Evolutionary conservation across 2,888 invertebrate genomes (phyloP).

Genomic region (Drosophila lacicola): DNA sequence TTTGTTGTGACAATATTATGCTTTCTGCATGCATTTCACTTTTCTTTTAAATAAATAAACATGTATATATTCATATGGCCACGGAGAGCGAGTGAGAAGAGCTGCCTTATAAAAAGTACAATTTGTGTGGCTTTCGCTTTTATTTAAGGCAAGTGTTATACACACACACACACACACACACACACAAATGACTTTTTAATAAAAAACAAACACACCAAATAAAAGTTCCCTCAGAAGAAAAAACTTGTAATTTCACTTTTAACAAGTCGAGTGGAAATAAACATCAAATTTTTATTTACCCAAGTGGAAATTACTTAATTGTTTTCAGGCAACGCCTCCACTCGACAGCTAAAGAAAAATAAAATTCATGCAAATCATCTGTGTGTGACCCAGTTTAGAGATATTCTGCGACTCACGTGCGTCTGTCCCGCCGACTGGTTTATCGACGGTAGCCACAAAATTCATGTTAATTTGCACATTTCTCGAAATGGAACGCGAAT

Average conservation of each 20-base stretch:
- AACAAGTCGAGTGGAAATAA: slow-evolving; percentile 60
- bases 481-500: slow-evolving; percentile 57
- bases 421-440: slow-evolving; percentile 27
- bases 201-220: slow-evolving; percentile 31
- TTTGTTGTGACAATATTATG: slow-evolving; percentile 62
- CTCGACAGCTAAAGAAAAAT: background rate
- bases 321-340: slow-evolving; percentile 33
- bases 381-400: slow-evolving; percentile 61
- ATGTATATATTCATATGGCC: slow-evolving; percentile 27
- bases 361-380: slow-evolving; percentile 74
- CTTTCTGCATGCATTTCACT: slow-evolving; percentile 74
- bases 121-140: slow-evolving; percentile 75
- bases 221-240: slow-evolving; percentile 44
- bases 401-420: slow-evolving; percentile 54
- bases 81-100: slow-evolving; percentile 8
- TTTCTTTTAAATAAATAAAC: slow-evolving; percentile 72
- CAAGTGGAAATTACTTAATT: slow-evolving; percentile 76
- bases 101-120: slow-evolving; percentile 44
- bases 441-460: slow-evolving; percentile 64
- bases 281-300: slow-evolving; percentile 59
- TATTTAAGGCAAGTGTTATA: slow-evolving; percentile 61
- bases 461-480: slow-evolving; percentile 80
- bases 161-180: slow-evolving; percentile 36
- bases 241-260: slow-evolving; percentile 77
- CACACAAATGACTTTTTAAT: slow-evolving; percentile 64